Percentiles rank a stretch among this genome's conserved stretches.
phyloP scores from a whole-genome alignment of 2,888 invertebrate species.

The Caenorhabditis afra region DNA sequence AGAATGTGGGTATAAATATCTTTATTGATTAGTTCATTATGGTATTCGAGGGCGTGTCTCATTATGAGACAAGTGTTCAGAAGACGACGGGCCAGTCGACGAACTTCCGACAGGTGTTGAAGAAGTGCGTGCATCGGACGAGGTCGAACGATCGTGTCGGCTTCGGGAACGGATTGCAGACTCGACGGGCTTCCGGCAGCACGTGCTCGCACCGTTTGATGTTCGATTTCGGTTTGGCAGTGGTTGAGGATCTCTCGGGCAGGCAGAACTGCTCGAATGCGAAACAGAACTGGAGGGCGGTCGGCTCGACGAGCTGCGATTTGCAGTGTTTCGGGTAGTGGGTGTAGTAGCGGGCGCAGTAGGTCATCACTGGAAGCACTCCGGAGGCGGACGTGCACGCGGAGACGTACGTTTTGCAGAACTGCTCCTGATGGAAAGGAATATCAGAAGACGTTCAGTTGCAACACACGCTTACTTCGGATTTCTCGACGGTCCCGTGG shows the following conservation, averaged over 20 bases:
- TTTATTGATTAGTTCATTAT: no score
- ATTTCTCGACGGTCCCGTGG: slow-evolving; percentile 62
- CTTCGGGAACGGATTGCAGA: slow-evolving; percentile 72
- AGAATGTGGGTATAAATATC: no score
- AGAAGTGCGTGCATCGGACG: slow-evolving; percentile 70
- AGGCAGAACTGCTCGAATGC: slow-evolving; percentile 71
- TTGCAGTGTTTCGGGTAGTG: slow-evolving; percentile 66
- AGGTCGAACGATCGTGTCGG: slow-evolving; percentile 70
- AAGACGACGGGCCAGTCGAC: slow-evolving; percentile 64
- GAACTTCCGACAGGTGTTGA: slow-evolving; percentile 70
- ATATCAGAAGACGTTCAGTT: no score
- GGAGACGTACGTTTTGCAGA: slow-evolving; percentile 66
- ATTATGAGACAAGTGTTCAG: no score
- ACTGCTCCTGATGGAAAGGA: slow-evolving; percentile 56
- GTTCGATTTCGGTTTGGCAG: slow-evolving; percentile 58
- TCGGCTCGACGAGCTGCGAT: slow-evolving; percentile 38
- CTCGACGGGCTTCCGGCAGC: slow-evolving; percentile 68
- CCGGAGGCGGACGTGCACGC: slow-evolving; percentile 65
- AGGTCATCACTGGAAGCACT: slow-evolving; percentile 67
- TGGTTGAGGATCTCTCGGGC: slow-evolving; percentile 58
- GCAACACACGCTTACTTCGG: slow-evolving; percentile 44
- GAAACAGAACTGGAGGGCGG: slow-evolving; percentile 65
- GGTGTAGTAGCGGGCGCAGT: slow-evolving; percentile 67
- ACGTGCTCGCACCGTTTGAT: slow-evolving; percentile 70
- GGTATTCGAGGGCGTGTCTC: no score